phyloP scores from a whole-genome alignment of 1,140 invertebrate genomes.

The Drosophila mayri region DNA sequence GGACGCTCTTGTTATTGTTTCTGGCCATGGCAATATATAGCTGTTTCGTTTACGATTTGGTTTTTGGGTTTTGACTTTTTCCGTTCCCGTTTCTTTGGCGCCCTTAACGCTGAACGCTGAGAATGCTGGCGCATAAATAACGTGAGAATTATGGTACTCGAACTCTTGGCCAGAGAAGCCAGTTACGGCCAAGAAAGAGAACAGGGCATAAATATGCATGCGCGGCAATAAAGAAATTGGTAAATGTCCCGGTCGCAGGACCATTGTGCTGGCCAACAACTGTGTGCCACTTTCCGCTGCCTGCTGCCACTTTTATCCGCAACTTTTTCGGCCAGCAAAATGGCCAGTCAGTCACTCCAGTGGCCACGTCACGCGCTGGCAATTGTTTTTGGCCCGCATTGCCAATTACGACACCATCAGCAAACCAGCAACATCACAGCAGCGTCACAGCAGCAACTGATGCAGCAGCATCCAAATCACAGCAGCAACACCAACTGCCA shows the following conservation, averaged over 20 bases:
- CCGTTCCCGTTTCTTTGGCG: constrained; percentile 52
- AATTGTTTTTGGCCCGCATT: constrained; percentile 78
- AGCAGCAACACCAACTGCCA: constrained; percentile 47
- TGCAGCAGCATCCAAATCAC: constrained; percentile 17
- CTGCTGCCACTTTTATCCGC: constrained; percentile 34
- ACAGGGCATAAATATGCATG: constrained; percentile 75
- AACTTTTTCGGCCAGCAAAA: constrained; percentile 45
- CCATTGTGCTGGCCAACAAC: constrained; percentile 52
- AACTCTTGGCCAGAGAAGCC: constrained; percentile 43
- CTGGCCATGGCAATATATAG: constrained; percentile 9
- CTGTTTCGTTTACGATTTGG: background rate
- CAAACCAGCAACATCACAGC: constrained; percentile 20
- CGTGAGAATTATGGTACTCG: constrained; percentile 75
- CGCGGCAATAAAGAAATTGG: constrained; percentile 78
- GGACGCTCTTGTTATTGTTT: constrained; percentile 46
- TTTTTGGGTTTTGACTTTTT: constrained; percentile 10
- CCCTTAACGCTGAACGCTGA: constrained; percentile 61
- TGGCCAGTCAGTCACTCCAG: constrained; percentile 38
- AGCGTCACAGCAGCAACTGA: constrained; percentile 12
- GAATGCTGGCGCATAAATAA: constrained; percentile 75
- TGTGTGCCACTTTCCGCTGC: constrained; percentile 56
- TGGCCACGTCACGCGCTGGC: constrained; percentile 74
- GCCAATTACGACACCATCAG: constrained; percentile 78
- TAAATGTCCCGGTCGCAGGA: constrained; percentile 69
- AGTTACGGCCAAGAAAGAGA: constrained; percentile 42